phyloP scores from a whole-genome alignment of 37 sponge, comb jelly and placozoan species.

The Diacarnus erythraeanus region DNA sequence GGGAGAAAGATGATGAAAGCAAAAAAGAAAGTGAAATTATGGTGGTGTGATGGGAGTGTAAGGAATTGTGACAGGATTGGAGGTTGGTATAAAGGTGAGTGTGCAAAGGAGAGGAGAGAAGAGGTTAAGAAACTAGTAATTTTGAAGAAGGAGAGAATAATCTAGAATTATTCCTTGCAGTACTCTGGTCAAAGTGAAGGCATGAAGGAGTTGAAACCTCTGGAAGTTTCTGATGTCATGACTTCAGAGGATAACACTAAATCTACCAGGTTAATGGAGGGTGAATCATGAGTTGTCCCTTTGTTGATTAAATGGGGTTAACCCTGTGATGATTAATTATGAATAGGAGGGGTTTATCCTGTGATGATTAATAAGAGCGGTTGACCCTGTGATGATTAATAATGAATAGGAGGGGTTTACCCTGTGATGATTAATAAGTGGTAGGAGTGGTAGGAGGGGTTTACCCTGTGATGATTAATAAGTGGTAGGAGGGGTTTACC shows the following conservation, averaged over 20 bases:
- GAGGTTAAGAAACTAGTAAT: background rate
- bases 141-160: background rate
- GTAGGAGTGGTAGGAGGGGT: no score
- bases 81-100: background rate
- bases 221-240: background rate
- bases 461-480: no score
- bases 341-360: no score
- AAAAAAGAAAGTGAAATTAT: background rate
- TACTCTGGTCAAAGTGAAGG: background rate
- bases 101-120: background rate
- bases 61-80: background rate
- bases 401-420: no score
- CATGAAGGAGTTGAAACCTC: slow-evolving; percentile 18
- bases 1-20: background rate
- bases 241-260: background rate
- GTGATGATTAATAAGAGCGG: no score
- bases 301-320: no score
- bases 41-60: background rate
- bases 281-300: background rate
- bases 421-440: no score
- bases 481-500: no score
- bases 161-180: background rate
- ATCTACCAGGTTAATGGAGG: background rate
- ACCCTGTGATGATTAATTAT: no score
- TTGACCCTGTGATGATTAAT: no score